These are phyloP conservation scores for Galaxea fascicularis DNA, from an alignment of 92 coral and sea anemone genomes.

Conservation along the genomic window DNA sequence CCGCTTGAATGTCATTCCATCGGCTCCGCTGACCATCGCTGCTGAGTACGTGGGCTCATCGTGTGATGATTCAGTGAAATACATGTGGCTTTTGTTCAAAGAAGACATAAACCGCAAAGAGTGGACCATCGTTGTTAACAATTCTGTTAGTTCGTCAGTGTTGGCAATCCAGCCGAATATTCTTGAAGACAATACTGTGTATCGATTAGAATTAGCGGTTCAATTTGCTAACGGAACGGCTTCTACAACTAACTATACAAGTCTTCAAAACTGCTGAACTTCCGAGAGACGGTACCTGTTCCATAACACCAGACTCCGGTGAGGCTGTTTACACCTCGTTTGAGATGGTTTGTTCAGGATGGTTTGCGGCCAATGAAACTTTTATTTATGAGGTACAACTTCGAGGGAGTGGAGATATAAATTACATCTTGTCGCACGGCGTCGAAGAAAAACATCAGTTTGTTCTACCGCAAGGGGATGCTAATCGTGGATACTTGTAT, in stretches of 20 bases:
- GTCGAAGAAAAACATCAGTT: not conserved
- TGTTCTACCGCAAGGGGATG: slow-evolving; percentile 42
- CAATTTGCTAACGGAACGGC: slow-evolving; percentile 8
- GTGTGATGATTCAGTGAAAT: slow-evolving; percentile 29
- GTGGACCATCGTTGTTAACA: slow-evolving; percentile 4
- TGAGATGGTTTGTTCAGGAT: slow-evolving; percentile 16
- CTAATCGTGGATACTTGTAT: not conserved
- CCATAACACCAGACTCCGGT: slow-evolving; percentile 18
- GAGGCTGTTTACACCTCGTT: slow-evolving; percentile 36
- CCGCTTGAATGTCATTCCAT: slow-evolving; percentile 31
- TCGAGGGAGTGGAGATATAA: slow-evolving; percentile 3
- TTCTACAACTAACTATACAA: slow-evolving; percentile 3
- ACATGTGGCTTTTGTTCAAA: slow-evolving; percentile 18
- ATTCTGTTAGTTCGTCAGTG: not conserved
- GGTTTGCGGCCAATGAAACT: slow-evolving; percentile 21
- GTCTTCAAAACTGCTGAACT: slow-evolving; percentile 18
- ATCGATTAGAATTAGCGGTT: slow-evolving; percentile 16
- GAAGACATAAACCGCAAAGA: not conserved
- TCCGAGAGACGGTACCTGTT: slow-evolving; percentile 16
- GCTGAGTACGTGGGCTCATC: slow-evolving; percentile 37
- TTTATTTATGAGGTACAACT: slow-evolving; percentile 26
- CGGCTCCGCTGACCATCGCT: slow-evolving; percentile 32
- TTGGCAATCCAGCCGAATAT: slow-evolving; percentile 15
- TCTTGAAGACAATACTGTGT: slow-evolving; percentile 8
- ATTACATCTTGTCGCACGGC: slow-evolving; percentile 16